Evolutionary conservation across 2,888 invertebrate species (phyloP), one percentile per base, ranked within the genome.

Genomic region (Cheilosia vernalis): DNA sequence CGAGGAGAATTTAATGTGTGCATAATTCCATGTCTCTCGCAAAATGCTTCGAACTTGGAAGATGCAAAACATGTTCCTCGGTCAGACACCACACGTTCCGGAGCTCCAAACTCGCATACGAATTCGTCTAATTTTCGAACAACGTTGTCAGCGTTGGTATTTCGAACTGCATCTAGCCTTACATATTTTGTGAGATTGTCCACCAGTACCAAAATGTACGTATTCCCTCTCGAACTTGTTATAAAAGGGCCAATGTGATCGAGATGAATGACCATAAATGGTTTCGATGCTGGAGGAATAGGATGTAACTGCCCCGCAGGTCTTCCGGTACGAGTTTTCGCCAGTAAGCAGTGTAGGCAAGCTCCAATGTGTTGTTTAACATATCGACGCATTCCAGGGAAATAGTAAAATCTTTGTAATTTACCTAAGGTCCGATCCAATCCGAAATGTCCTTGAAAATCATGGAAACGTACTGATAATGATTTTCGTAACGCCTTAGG

Each of bases 11-110:
- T 42, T 2, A 42, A 17, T 37, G 6, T 51, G n/a, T 64, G 64
- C 37, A 13, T 33, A 13, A 51, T 51, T 37, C 64, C 64, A 24
- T 30, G n/a, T 9, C 21, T 40, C 4, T 58, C 7, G 27, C 30
- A 63, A 47, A 63, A 63, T 27, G 4, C 4, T 47, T 44, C 27
- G 19, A 64, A 64, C 9, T 64, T 49, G 9, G 4, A 13, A 2
- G 69, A 70, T 0, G 49, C 58, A 33, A 70, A 58, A 58, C 58
- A 56, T 10, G 69, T 58, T 1, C 69, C 47, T n/a, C 69, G 47
- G 19, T 70, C 56, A 7, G 70, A 44, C 2, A 49, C 17, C 0
- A 49, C 4, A 5, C 44, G 42, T n/a, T n/a, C n/a, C n/a, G n/a
- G n/a, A n/a, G n/a, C n/a, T n/a, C n/a, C n/a, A n/a, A n/a, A n/a